phyloP scores from a whole-genome alignment of 1,140 invertebrate species.

The Drosophila yakuba region DNA sequence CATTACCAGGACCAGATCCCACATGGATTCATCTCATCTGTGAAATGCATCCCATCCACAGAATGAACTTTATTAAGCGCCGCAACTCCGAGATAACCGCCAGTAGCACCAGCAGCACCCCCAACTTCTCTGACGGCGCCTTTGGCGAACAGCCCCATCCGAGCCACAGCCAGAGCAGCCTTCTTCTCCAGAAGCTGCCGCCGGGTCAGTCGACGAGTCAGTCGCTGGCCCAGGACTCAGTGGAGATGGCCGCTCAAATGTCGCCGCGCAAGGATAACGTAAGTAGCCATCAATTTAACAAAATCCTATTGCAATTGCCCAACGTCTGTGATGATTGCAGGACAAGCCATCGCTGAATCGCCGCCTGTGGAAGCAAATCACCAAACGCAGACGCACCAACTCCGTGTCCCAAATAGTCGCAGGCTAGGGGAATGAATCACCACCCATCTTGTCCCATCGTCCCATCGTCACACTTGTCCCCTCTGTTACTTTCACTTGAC shows the following conservation, averaged over 20 bases:
- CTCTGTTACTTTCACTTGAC: constrained; percentile 2
- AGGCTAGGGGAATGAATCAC: constrained; percentile 52
- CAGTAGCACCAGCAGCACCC: constrained; percentile 76
- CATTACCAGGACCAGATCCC: background rate
- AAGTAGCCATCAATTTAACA: constrained; percentile 5
- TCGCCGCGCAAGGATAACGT: constrained; percentile 86
- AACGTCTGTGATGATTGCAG: constrained; percentile 54
- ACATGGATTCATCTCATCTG: background rate
- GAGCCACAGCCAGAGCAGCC: constrained; percentile 64
- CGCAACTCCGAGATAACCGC: constrained; percentile 82
- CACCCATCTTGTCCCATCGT: background rate
- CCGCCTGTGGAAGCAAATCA: constrained; percentile 86
- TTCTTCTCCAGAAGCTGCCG: constrained; percentile 47
- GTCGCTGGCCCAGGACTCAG: constrained; percentile 55
- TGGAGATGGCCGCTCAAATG: constrained; percentile 81
- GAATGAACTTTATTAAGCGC: constrained; percentile 86
- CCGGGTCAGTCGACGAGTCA: background rate
- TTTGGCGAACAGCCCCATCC: constrained; percentile 55
- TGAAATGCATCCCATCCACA: constrained; percentile 23
- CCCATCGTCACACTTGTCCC: background rate
- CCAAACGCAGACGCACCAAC: constrained; percentile 85
- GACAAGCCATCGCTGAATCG: constrained; percentile 86
- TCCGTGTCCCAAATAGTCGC: constrained; percentile 83
- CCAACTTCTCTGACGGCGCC: constrained; percentile 82
- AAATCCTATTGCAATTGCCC: no score